Evolutionary conservation across 2,888 invertebrate genomes (phyloP), one percentile per base, ranked within the genome.

Genomic region (Cosmorhoe ocellata): DNA sequence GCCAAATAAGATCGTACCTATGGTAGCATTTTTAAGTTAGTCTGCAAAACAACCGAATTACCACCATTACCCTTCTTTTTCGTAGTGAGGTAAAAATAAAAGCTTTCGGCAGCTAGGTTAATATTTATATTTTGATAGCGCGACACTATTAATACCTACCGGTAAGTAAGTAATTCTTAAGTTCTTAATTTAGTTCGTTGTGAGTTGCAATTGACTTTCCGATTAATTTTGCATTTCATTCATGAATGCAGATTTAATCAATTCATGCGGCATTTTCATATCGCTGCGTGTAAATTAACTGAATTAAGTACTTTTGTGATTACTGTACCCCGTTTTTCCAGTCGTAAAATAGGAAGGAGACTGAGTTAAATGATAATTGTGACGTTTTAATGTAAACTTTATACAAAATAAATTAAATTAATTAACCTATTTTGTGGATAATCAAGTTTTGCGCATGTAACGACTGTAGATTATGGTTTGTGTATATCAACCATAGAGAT

Each of bases 201-300:
- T 66, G 61, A 63, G 64, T 69, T 69, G 71, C 70, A 71, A n/a
- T 34, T 34, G 10, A 18, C 14, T 38, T 71, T 74, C 69, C 74
- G 75, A 77, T 81, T 78, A 67, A 75, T 78, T 75, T 48, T 39
- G 47, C 39, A 38, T 42, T 36, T 34, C 39, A 44, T 34, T 44
- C 42, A 45, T 37, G 37, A 79, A 71, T 71, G 67, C 67, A 63
- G 58, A 61, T 56, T 67, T 73, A 77, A 78, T 81, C 72, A 79
- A 77, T 80, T 74, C 70, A 64, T 59, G 63, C 64, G 64, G 63
- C 61, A 64, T 70, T 59, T 70, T 66, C 61, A 64, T 60, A 72
- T 71, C 70, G 57, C 64, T 62, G 63, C 59, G 67, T 64, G 71
- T 74, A 72, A 74, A 74, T 71, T 74, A 63, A 71, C 65, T 55